Evolutionary conservation across 1,140 invertebrate species (phyloP).

Genomic region (Drosophila littoralis): DNA sequence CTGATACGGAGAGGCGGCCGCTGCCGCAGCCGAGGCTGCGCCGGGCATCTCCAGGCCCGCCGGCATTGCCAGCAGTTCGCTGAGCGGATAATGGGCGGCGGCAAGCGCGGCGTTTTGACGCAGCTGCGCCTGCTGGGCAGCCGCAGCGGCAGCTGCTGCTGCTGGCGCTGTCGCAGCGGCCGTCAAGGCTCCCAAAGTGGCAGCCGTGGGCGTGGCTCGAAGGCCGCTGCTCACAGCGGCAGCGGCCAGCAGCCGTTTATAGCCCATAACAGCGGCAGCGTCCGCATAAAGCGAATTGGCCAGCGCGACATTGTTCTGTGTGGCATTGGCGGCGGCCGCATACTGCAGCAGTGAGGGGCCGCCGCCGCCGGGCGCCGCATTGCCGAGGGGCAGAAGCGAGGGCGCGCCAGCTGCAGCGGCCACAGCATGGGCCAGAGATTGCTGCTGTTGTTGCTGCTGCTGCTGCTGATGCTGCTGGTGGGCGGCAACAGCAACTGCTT

Average conservation of each 20-base stretch:
- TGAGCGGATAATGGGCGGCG: slow-evolving; percentile 87
- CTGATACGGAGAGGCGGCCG: slow-evolving; percentile 86
- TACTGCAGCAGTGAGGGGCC: slow-evolving; percentile 75
- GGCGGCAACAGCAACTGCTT: slow-evolving; percentile 50
- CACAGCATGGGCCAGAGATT: slow-evolving; percentile 66
- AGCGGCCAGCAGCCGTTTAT: slow-evolving; percentile 80
- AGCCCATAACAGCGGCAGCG: slow-evolving; percentile 78
- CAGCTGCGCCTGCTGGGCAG: slow-evolving; percentile 63
- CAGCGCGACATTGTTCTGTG: slow-evolving; percentile 65
- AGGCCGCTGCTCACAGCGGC: slow-evolving; percentile 73
- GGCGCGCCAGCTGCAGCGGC: slow-evolving; percentile 84
- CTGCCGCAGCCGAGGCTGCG: slow-evolving; percentile 65
- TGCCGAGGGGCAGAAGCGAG: slow-evolving; percentile 55
- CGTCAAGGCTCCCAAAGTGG: slow-evolving; percentile 61
- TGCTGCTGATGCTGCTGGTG: slow-evolving; percentile 79
- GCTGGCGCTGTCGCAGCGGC: slow-evolving; percentile 73
- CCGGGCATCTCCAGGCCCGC: slow-evolving; percentile 87
- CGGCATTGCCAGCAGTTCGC: slow-evolving; percentile 88
- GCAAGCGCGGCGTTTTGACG: slow-evolving; percentile 85
- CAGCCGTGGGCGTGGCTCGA: slow-evolving; percentile 48
- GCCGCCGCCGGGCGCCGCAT: slow-evolving; percentile 38
- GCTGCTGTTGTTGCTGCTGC: slow-evolving; percentile 81
- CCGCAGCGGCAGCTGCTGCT: slow-evolving; percentile 65
- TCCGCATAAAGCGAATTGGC: slow-evolving; percentile 77
- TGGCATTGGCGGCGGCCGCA: slow-evolving; percentile 69